Evolutionary conservation across 1,140 invertebrate species (phyloP).

Genomic region (Hylaeus anthracinus): DNA sequence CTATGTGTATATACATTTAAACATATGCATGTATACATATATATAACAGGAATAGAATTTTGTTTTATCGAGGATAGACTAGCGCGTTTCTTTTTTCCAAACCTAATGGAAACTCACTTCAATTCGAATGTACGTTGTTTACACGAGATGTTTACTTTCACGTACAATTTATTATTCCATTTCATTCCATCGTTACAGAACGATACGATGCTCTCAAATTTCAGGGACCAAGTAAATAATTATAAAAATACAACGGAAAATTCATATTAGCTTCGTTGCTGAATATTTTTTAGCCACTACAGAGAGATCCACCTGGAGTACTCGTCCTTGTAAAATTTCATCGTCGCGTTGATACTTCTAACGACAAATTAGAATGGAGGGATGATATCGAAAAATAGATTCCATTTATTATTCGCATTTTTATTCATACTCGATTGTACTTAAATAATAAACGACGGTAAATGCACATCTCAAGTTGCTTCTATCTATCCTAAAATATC

Average conservation of each 20-base stretch:
- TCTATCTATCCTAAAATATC: background rate
- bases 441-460: background rate
- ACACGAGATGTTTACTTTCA: background rate
- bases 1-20: background rate
- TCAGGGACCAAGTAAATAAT: slow-evolving; percentile 48
- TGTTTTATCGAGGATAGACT: background rate
- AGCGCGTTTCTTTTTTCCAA: background rate
- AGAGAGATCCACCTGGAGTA: background rate
- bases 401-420: background rate
- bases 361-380: background rate
- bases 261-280: background rate
- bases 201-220: slow-evolving; percentile 19
- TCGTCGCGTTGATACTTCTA: background rate
- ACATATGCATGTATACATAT: background rate
- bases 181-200: slow-evolving; percentile 2
- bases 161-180: background rate
- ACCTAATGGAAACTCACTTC: background rate
- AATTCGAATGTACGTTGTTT: background rate
- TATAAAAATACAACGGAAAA: slow-evolving; percentile 4
- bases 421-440: background rate
- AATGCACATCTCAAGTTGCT: background rate
- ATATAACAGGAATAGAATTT: background rate
- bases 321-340: background rate
- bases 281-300: background rate
- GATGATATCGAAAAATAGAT: background rate